A percentile compares a stretch with the other conserved stretches of the same genome.
phyloP scores from a whole-genome alignment of 2,113 vertebrate genomes.

The Patagioenas fasciata region DNA sequence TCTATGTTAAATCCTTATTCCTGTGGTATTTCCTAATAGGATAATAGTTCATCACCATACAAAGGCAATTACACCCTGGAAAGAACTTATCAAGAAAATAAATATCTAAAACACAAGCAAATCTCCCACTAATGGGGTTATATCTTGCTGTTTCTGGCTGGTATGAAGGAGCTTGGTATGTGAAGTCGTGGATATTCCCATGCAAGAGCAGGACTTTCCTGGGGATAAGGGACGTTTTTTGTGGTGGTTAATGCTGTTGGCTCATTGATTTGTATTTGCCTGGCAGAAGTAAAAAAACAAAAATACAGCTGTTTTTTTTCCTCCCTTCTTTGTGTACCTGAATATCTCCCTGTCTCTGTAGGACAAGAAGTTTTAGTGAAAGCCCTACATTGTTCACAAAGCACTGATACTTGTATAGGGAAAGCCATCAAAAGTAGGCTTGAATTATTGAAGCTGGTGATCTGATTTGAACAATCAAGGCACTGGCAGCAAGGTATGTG shows the following conservation, averaged over 20 bases:
- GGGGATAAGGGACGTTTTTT: neutral
- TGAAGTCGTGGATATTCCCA: neutral
- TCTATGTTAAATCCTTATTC: neutral
- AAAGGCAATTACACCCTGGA: neutral
- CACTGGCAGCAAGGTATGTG: accelerated
- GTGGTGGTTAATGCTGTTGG: neutral
- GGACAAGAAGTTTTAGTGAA: neutral
- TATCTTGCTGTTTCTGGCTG: neutral
- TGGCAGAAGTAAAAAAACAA: neutral
- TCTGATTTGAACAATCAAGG: neutral
- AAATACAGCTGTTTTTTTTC: neutral
- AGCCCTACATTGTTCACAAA: neutral
- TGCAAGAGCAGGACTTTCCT: neutral
- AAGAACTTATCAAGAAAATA: neutral
- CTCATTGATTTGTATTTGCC: neutral
- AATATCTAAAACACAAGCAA: neutral
- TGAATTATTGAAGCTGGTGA: neutral
- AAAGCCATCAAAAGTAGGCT: neutral
- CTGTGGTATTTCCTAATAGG: neutral
- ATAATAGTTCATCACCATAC: neutral
- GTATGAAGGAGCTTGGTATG: neutral
- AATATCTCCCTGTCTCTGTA: neutral
- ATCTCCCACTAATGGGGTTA: neutral
- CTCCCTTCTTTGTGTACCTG: neutral
- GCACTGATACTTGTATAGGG: no score